Conservation (phyloP, 2,113 vertebrate species). For the Ptychochromis oligacanthus region DNA sequence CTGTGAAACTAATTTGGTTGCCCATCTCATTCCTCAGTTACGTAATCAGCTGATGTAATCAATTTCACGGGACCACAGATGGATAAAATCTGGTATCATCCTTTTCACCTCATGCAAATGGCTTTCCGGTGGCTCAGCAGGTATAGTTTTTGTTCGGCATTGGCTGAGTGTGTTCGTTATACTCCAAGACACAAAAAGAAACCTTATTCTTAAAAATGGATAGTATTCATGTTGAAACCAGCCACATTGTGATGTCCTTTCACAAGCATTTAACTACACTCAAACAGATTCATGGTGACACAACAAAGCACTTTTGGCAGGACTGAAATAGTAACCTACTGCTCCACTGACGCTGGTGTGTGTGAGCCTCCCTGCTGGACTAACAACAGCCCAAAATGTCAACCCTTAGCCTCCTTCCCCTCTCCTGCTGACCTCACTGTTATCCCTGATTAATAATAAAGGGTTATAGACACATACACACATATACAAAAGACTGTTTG, state of each 20-base stretch:
- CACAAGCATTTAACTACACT: constrained; percentile 4
- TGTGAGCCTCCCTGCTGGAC: constrained; percentile 48
- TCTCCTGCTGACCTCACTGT: constrained; percentile 51
- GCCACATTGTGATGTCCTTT: neutral
- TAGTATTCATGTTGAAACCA: neutral
- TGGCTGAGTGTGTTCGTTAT: neutral
- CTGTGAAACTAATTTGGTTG: constrained; percentile 38
- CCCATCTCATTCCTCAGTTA: constrained; percentile 32
- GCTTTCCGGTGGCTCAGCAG: constrained; percentile 14
- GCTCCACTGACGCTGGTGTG: constrained; percentile 41
- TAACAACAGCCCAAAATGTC: constrained; percentile 62
- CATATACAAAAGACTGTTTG: neutral
- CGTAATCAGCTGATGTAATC: constrained; percentile 53
- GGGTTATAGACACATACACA: constrained; percentile 15
- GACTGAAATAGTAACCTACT: constrained; percentile 51
- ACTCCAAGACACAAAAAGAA: neutral
- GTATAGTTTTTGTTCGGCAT: constrained; percentile 4
- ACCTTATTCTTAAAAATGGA: neutral
- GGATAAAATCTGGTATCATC: constrained; percentile 33
- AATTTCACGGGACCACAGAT: constrained; percentile 47
- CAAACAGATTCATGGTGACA: constrained; percentile 19
- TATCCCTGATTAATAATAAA: constrained; percentile 64
- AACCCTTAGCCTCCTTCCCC: constrained; percentile 42
- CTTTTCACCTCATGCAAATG: constrained; percentile 36
- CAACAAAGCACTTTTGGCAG: constrained; percentile 44